A percentile compares a stretch with the other conserved stretches of the same genome.
Evolutionary conservation across 2,888 invertebrate species (phyloP).

Genomic region (Plagodis dolabraria): DNA sequence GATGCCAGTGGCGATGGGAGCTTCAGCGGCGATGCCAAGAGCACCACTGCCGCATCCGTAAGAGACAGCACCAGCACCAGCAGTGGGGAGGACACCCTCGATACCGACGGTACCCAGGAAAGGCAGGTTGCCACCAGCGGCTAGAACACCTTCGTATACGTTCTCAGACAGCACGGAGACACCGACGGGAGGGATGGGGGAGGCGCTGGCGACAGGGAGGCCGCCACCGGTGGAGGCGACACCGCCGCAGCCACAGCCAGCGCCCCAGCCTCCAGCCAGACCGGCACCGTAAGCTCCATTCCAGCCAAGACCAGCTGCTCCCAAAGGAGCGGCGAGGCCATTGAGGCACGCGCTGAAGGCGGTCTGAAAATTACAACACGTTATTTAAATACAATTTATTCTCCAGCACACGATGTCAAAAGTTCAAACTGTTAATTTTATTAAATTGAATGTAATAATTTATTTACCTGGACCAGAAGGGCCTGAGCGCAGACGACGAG

Average conservation of each 20-base stretch:
- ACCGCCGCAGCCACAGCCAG: constrained; percentile 29
- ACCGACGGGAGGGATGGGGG: constrained; percentile 44
- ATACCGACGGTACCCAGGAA: constrained; percentile 49
- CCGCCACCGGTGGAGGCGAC: constrained; percentile 45
- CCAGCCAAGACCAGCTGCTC: constrained; percentile 11
- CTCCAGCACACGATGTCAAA: background rate
- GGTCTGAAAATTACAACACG: constrained; percentile 11
- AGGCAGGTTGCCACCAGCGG: constrained; percentile 48
- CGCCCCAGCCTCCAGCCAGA: constrained; percentile 26
- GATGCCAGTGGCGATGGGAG: constrained; percentile 32
- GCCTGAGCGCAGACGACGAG: constrained; percentile 44
- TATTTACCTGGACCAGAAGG: constrained; percentile 43
- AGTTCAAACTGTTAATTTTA: background rate
- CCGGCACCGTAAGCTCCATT: constrained; percentile 1
- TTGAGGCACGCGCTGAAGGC: constrained; percentile 6
- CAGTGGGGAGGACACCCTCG: constrained; percentile 45
- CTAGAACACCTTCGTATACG: constrained; percentile 42
- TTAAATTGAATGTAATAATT: background rate
- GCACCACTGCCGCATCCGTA: constrained; percentile 46
- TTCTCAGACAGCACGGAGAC: constrained; percentile 51
- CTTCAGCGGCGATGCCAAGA: constrained; percentile 35
- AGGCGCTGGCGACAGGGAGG: constrained; percentile 41
- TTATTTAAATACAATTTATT: background rate
- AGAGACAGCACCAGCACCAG: constrained; percentile 42
- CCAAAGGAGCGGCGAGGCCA: constrained; percentile 19